These are phyloP conservation scores for Drosophila nr. medialis DNA, from an alignment of 2,888 invertebrate species.

Conservation along the genomic window DNA sequence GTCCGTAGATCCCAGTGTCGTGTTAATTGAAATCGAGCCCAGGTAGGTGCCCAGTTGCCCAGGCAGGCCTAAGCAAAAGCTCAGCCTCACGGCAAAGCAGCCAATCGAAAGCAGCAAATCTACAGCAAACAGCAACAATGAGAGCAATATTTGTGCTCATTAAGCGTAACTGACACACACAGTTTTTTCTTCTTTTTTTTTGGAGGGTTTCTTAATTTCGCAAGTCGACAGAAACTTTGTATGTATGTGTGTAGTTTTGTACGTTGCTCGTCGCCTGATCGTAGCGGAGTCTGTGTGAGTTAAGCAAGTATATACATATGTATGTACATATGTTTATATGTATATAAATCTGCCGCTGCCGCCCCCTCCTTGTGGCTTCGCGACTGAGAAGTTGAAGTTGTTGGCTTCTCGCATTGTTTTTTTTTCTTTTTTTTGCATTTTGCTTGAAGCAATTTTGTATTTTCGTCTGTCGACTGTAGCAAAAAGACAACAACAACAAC, in stretches of 20 bases:
- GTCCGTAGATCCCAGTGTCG: conserved; percentile 55
- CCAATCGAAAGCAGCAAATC: conserved; percentile 76
- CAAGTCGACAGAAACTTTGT: conserved; percentile 72
- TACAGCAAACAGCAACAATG: conserved; percentile 75
- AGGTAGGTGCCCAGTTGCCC: conserved; percentile 35
- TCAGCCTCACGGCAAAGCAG: conserved; percentile 61
- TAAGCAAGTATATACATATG: conserved; percentile 16
- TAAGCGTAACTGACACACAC: conserved; percentile 83
- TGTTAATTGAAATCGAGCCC: conserved; percentile 71
- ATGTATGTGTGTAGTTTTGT: background rate
- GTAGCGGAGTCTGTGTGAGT: conserved; percentile 52
- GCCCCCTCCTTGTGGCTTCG: conserved; percentile 47
- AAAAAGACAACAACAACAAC: conserved; percentile 15
- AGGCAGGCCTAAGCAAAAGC: conserved; percentile 2
- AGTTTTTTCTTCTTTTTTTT: conserved; percentile 62
- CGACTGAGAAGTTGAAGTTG: conserved; percentile 59
- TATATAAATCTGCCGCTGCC: conserved; percentile 33
- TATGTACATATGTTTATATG: background rate
- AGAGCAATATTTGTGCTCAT: conserved; percentile 82
- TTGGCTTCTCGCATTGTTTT: conserved; percentile 72
- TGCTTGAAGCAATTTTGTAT: conserved; percentile 70
- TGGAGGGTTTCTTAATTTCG: conserved; percentile 78
- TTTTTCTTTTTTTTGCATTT: conserved; percentile 46
- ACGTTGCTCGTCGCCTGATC: conserved; percentile 22
- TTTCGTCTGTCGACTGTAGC: conserved; percentile 56